Evolutionary conservation across 2,888 invertebrate genomes (phyloP).

Genomic region (Drosophila niveifrons): DNA sequence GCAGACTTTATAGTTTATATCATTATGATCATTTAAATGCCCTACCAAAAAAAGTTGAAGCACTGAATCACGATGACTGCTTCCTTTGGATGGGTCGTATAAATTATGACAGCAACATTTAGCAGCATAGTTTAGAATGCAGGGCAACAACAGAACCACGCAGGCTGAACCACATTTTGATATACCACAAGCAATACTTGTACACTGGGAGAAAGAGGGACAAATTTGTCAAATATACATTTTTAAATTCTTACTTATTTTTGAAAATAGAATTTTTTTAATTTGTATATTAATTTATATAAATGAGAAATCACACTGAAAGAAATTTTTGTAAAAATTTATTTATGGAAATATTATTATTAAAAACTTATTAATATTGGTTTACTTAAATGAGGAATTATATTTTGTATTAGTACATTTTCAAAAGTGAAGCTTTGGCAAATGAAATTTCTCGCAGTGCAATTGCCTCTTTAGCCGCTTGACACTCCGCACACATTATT

Average conservation of each 20-base stretch:
- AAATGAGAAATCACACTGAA: too few relatives aligned
- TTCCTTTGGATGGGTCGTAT: not conserved
- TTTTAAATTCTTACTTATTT: too few relatives aligned
- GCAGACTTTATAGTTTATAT: not conserved
- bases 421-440: not conserved
- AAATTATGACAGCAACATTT: constrained; percentile 4
- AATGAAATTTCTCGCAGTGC: constrained; percentile 38
- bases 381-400: not conserved
- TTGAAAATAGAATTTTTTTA: too few relatives aligned
- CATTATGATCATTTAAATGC: not conserved
- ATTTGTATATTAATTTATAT: too few relatives aligned
- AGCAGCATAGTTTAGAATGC: not conserved
- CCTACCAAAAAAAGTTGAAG: constrained; percentile 1
- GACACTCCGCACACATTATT: constrained; percentile 59
- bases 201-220: constrained; percentile 27
- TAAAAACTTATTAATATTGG: not conserved
- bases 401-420: not conserved
- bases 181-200: not conserved
- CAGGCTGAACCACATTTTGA: not conserved
- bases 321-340: too few relatives aligned
- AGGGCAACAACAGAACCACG: constrained; percentile 35
- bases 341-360: not conserved
- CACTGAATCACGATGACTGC: constrained; percentile 21
- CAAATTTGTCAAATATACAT: too few relatives aligned
- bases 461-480: constrained; percentile 23